Conservation (phyloP, 2,113 vertebrate species). For the Rallus limicola region DNA sequence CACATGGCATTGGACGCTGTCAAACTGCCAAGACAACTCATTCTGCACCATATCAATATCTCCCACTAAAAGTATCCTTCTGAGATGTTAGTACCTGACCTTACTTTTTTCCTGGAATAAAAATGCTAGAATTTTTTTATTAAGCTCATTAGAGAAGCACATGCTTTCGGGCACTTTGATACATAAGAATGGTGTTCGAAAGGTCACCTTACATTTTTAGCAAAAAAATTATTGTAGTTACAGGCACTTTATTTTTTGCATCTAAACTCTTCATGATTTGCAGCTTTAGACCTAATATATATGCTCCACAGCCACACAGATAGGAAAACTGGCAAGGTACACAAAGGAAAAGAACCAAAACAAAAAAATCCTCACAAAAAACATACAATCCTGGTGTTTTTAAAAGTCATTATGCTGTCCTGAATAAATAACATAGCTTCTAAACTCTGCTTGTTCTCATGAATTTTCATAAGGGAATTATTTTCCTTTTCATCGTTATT, state of each 20-base stretch:
- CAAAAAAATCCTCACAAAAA: background rate
- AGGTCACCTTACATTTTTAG: background rate
- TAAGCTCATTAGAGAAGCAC: background rate
- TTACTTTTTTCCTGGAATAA: background rate
- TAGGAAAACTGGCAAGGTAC: background rate
- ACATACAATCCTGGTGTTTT: background rate
- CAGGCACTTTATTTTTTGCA: background rate
- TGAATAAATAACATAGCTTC: slow-evolving; percentile 51
- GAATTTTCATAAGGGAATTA: slow-evolving; percentile 64
- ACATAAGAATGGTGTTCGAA: background rate
- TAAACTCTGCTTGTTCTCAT: slow-evolving; percentile 31
- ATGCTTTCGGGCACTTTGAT: background rate
- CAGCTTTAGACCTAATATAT: background rate
- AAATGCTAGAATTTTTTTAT: background rate
- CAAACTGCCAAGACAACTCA: background rate
- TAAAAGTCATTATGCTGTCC: background rate
- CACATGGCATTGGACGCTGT: rapidly evolving
- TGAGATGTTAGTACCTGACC: background rate
- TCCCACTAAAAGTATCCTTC: background rate
- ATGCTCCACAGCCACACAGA: background rate
- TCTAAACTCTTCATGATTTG: slow-evolving; percentile 16
- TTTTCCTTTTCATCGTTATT: slow-evolving; percentile 57
- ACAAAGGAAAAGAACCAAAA: background rate
- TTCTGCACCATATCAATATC: background rate
- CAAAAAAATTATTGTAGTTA: background rate